Evolutionary conservation across 2,113 vertebrate genomes (phyloP), one percentile per base, ranked within the genome.

Genomic region (Limanda limanda): DNA sequence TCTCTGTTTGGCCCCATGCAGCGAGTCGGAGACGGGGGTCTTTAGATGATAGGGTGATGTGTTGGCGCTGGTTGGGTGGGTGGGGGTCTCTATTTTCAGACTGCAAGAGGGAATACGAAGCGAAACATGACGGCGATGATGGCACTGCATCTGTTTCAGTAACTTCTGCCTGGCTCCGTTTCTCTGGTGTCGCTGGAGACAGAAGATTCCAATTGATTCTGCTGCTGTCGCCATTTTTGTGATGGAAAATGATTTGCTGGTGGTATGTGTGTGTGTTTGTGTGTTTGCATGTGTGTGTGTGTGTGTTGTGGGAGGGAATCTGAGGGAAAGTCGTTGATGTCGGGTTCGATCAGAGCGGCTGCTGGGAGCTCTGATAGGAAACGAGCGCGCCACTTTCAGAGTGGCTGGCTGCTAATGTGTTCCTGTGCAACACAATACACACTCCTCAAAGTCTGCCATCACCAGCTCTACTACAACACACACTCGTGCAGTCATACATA

Each of bases 371-470:
- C 73, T 82, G 2, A 55, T 68, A 76, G 83, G 79, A 88, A 85
- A 68, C 31, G 45, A 82, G 76, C 3, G 48, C 51, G 66, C 47
- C 74, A 54, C 74, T 74, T 86, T 82, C 74, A 79, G 71, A 89
- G 80, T 25, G 48, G 65, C 78, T 78, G 72, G 64, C 72, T 89
- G 82, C 86, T 91, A 90, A 91, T 86, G 89, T 81, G 63, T 81
- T 89, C 60, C 79, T 73, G 62, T 86, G 86, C 84, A 89, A 89
- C 84, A 91, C 81, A 72, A 84, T 82, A 71, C 74, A 80, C 55
- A 60, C 45, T 40, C 76, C 40, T 24, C 48, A 40, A 31, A 64
- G 54, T 52, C 27, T 60, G 21, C 24, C 6, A 58, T 54, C 51
- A n/a, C 18, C 51, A 54, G 18, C 18, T 17, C 51, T 54, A 10